phyloP scores from a whole-genome alignment of 2,797 vertebrate genomes.

The Phoebastria nigripes region DNA sequence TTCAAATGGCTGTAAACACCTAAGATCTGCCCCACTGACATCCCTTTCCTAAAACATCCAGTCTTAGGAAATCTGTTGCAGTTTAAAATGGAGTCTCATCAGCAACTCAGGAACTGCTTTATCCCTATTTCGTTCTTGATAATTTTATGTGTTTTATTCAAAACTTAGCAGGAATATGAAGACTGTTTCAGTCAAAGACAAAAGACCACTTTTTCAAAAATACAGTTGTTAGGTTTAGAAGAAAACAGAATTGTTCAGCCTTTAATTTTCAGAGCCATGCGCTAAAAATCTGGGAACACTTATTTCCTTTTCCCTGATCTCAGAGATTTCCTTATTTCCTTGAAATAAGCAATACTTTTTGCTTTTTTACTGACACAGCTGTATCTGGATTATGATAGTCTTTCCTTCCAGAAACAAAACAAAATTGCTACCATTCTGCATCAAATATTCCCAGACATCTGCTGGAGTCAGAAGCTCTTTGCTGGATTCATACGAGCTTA shows the following conservation, averaged over 20 bases:
- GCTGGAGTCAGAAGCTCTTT: conserved; percentile 19
- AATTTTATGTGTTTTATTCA: background rate
- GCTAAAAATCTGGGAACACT: background rate
- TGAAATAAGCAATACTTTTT: conserved; percentile 24
- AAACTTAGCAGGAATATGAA: background rate
- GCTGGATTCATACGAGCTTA: conserved; percentile 20
- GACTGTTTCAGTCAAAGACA: background rate
- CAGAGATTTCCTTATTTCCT: conserved; percentile 39
- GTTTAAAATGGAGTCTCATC: background rate
- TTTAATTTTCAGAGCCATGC: background rate
- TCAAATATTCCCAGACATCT: conserved; percentile 46
- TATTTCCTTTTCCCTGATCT: conserved; percentile 15
- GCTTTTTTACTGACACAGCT: conserved; percentile 27
- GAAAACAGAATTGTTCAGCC: background rate
- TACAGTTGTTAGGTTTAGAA: background rate
- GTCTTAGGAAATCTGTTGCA: background rate
- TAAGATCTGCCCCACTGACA: background rate
- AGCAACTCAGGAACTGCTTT: background rate
- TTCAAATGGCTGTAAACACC: background rate
- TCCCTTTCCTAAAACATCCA: background rate
- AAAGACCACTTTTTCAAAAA: background rate
- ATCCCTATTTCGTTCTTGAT: background rate
- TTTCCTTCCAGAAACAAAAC: conserved; percentile 53
- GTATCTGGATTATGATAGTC: conserved; percentile 23
- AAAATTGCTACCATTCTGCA: conserved; percentile 51